Base-by-base conservation (phyloP, 2,888 invertebrate genomes). In the Acronicta aceris region DNA sequence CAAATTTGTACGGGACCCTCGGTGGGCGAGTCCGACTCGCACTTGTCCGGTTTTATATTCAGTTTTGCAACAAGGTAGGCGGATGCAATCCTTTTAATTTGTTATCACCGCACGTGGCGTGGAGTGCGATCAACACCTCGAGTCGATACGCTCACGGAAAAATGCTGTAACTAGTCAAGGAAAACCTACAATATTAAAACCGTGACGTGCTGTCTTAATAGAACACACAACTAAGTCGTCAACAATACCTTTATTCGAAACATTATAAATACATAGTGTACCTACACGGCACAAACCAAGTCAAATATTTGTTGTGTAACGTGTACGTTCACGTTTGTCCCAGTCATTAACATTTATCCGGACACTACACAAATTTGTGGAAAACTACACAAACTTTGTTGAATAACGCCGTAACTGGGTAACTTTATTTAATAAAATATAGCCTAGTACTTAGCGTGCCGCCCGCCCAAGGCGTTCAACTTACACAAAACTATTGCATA, bases 401-500 rank as follows among this genome's bases (percentile, higher is more conserved):
- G 83, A 84, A 81, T 84, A 86, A 89, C 84, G 81, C 79, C 74
- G 82, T 84, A 86, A 86, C 83, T 71, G 81, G 74, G 83, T 79
- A 88, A 88, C 85, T 89, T 89, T 91, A 92, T 90, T 91, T 85
- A 91, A 93, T 93, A 93, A 91, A 92, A 91, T 90, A 91, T 87
- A 77, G 83, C 81, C 79, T 69, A 76, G 83, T 88, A 89, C 89
- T 92, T 88, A 91, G 88, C 78, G 81, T 74, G 76, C 85, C 80
- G 68, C 82, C 83, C 84, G 83, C 85, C 82, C 81, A 85, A 92
- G 92, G 91, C 91, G 91, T 86, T 86, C 88, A 89, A 93, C 86
- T 92, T 91, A 92, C 89, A 93, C 90, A 92, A 93, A 92, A 92
- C 91, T 91, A 87, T 86, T 94, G 89, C 91, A 94, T 94, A 93